Percentiles rank a stretch among this genome's conserved stretches.
phyloP scores from a whole-genome alignment of 2,797 vertebrate species.

The Phalloptychus januarius region DNA sequence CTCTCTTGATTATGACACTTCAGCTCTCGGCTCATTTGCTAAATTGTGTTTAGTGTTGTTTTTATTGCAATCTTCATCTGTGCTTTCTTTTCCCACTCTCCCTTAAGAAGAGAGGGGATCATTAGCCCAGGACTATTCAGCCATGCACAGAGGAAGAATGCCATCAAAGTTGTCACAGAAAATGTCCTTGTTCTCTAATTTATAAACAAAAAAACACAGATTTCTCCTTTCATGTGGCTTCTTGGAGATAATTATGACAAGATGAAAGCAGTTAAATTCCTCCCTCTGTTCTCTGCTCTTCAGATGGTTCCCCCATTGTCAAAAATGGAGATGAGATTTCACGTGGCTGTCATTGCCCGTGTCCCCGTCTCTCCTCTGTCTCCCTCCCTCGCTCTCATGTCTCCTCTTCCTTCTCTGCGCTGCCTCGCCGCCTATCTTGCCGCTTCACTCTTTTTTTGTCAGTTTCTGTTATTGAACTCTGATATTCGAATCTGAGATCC shows the following conservation, averaged over 20 bases:
- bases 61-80: constrained; percentile 78
- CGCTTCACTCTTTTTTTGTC: constrained; percentile 73
- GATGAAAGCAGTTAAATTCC: constrained; percentile 85
- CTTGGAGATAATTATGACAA: constrained; percentile 85
- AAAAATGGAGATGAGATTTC: constrained; percentile 86
- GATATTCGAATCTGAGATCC: constrained; percentile 67
- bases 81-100: constrained; percentile 45
- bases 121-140: constrained; percentile 77
- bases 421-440: constrained; percentile 50
- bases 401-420: constrained; percentile 59
- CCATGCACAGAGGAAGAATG: constrained; percentile 77
- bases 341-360: constrained; percentile 80
- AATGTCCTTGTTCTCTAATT: constrained; percentile 83
- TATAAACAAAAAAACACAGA: constrained; percentile 83
- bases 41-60: constrained; percentile 79
- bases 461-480: constrained; percentile 75
- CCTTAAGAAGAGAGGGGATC: constrained; percentile 75
- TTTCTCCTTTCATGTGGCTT: constrained; percentile 82
- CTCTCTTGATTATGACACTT: constrained; percentile 71
- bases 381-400: constrained; percentile 41
- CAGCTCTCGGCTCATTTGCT: constrained; percentile 65
- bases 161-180: constrained; percentile 82
- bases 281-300: constrained; percentile 82
- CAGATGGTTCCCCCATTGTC: constrained; percentile 84
- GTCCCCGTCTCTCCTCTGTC: constrained; percentile 64